Percentiles rank a stretch among this genome's conserved stretches.
phyloP scores from a whole-genome alignment of 2,113 vertebrate genomes.

The Natator depressus region DNA sequence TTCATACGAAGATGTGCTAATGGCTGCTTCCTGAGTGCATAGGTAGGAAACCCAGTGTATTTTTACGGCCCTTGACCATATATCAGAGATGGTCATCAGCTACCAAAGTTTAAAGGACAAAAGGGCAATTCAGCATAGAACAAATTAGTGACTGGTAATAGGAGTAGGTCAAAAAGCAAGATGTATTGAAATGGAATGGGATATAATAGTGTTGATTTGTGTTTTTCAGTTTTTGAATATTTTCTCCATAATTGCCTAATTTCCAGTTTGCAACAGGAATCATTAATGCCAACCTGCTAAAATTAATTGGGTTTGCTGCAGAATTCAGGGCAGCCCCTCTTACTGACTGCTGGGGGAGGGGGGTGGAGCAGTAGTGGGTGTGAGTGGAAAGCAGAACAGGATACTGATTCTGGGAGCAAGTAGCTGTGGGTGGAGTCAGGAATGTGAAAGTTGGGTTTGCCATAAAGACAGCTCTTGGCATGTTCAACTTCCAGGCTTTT shows the following conservation, averaged over 20 bases:
- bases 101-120: not conserved
- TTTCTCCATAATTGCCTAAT: not conserved
- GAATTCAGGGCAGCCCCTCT: not conserved
- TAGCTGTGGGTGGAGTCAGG: not conserved
- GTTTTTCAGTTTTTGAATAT: not conserved
- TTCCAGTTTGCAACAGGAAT: not conserved
- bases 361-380: not conserved
- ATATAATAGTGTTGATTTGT: not conserved
- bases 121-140: not conserved
- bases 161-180: not conserved
- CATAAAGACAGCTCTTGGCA: constrained; percentile 12
- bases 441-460: not conserved
- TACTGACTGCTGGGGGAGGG: not conserved
- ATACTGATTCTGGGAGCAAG: not conserved
- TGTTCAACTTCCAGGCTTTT: not conserved
- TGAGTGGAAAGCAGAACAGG: not conserved
- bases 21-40: not conserved
- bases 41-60: not conserved
- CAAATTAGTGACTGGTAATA: constrained; percentile 2
- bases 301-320: not conserved
- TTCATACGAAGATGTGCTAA: fast-evolving
- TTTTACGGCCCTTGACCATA: not conserved
- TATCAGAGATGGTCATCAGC: not conserved
- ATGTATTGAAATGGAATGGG: not conserved
- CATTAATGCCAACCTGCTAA: not conserved